phyloP scores from a whole-genome alignment of 1,140 invertebrate species.

The Metaphire vulgaris region DNA sequence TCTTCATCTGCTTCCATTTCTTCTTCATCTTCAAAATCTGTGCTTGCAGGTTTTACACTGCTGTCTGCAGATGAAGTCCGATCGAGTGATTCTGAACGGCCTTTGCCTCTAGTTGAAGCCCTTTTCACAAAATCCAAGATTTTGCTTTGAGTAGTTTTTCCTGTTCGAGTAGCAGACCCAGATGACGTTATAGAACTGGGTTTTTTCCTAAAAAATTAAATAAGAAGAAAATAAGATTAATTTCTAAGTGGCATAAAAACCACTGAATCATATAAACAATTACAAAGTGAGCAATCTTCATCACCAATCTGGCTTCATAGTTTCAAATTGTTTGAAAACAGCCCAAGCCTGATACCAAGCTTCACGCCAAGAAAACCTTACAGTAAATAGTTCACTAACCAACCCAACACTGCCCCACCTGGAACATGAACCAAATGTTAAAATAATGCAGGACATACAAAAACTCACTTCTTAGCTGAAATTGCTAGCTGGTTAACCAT shows the following conservation, averaged over 20 bases:
- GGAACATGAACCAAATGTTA: no score
- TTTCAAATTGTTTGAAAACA: no score
- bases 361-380: no score
- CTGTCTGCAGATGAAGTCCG: background rate
- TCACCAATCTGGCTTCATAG: no score
- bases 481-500: background rate
- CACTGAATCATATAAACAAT: no score
- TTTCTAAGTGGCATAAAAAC: no score
- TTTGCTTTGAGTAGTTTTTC: background rate
- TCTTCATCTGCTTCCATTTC: background rate
- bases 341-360: no score
- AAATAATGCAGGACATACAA: no score
- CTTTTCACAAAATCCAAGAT: background rate
- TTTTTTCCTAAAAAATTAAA: background rate
- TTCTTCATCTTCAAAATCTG: background rate
- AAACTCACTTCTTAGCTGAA: background rate
- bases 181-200: background rate
- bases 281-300: no score
- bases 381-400: no score
- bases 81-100: background rate
- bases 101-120: background rate
- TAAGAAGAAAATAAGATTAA: no score
- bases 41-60: background rate
- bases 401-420: no score
- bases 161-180: background rate